phyloP scores from a whole-genome alignment of 2,888 invertebrate species.

The Cryptosula pallasiana region DNA sequence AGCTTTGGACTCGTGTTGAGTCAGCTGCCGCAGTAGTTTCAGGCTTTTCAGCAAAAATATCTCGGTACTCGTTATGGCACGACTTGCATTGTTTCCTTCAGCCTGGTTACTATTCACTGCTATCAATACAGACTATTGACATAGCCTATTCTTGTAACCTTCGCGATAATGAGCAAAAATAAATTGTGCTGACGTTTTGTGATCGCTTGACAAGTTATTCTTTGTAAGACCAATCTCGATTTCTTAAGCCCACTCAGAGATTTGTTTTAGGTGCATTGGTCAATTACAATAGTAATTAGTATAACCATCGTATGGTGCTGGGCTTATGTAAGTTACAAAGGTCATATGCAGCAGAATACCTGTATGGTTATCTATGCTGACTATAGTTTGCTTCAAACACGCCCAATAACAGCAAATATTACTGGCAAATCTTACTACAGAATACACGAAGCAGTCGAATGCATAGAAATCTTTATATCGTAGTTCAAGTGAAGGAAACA shows the following conservation, averaged over 20 bases:
- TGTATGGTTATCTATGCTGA: too few relatives aligned
- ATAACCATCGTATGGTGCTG: neutral
- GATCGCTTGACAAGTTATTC: neutral
- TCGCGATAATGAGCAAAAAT: neutral
- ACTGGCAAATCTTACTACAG: too few relatives aligned
- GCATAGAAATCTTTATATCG: too few relatives aligned
- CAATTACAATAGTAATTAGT: slow-evolving; percentile 2
- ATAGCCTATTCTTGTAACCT: neutral
- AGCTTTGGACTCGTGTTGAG: too few relatives aligned
- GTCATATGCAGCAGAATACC: too few relatives aligned
- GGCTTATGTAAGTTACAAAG: neutral
- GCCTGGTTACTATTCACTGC: slow-evolving; percentile 12
- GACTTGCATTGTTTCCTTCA: neutral
- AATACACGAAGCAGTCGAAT: too few relatives aligned
- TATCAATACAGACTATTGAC: slow-evolving; percentile 17
- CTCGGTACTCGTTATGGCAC: neutral
- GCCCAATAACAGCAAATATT: too few relatives aligned
- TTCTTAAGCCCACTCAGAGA: slow-evolving; percentile 11
- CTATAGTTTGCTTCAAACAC: too few relatives aligned
- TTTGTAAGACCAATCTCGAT: neutral
- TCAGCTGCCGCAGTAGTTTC: too few relatives aligned
- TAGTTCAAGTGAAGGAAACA: too few relatives aligned
- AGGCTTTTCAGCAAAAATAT: neutral
- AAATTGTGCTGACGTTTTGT: neutral
- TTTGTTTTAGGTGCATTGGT: neutral